phyloP scores from a whole-genome alignment of 2,113 vertebrate species.

The Myiagra hebetior region DNA sequence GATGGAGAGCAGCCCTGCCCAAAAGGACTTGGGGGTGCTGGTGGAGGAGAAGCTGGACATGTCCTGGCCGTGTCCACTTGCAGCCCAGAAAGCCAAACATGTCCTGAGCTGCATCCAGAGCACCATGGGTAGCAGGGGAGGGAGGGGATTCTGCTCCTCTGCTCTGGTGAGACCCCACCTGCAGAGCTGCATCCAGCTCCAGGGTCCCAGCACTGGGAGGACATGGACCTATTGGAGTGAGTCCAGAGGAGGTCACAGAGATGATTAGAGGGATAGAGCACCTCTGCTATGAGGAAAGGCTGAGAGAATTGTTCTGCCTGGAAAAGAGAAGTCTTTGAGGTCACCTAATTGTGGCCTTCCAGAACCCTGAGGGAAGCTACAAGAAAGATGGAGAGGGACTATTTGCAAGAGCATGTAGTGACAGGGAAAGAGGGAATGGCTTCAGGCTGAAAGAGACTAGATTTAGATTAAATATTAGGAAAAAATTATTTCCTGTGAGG shows the following conservation, averaged over 20 bases:
- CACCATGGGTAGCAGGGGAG: accelerated
- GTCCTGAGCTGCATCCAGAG: neutral
- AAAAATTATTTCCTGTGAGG: neutral
- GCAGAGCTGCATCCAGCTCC: neutral
- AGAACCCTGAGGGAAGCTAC: neutral
- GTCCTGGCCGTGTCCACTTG: accelerated
- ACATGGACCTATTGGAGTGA: accelerated
- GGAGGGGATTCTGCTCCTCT: neutral
- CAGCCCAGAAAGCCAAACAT: neutral
- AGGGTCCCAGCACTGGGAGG: neutral
- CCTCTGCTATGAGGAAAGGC: neutral
- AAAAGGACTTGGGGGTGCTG: neutral
- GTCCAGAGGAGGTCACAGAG: neutral
- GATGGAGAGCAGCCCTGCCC: neutral
- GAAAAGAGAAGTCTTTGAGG: neutral
- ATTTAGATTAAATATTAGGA: neutral
- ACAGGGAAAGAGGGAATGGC: neutral
- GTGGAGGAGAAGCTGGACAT: neutral
- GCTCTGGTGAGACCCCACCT: neutral
- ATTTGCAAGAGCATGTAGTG: neutral
- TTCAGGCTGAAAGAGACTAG: neutral
- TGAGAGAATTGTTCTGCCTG: neutral
- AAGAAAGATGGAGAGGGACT: neutral
- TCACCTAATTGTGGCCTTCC: neutral
- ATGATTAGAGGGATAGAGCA: neutral